phyloP scores from a whole-genome alignment of 2,888 invertebrate genomes.

The Frankliniella intonsa region DNA sequence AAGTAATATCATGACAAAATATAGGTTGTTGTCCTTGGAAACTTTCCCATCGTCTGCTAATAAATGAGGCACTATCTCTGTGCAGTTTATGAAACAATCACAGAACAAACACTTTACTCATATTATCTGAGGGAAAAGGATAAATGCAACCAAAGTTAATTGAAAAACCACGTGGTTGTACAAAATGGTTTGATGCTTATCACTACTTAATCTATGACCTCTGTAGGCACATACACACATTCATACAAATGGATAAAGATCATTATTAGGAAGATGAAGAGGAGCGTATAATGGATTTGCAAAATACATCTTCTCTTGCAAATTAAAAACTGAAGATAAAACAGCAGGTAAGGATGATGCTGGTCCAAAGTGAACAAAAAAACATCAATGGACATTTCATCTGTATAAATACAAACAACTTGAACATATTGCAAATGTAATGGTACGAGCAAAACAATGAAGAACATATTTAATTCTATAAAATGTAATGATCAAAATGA shows the following conservation, averaged over 20 bases:
- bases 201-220: not conserved
- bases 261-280: not conserved
- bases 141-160: slow-evolving; percentile 1
- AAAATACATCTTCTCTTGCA: not conserved
- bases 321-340: not conserved
- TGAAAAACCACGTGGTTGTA: not conserved
- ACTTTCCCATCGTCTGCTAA: not conserved
- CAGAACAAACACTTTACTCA: not conserved
- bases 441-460: slow-evolving; percentile 3
- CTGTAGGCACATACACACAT: slow-evolving; percentile 3
- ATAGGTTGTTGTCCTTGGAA: not conserved
- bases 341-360: not conserved
- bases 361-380: slow-evolving; percentile 4
- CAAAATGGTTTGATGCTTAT: slow-evolving; percentile 2
- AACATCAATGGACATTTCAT: slow-evolving; percentile 1
- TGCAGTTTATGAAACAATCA: slow-evolving; percentile 23
- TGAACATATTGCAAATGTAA: slow-evolving; percentile 1
- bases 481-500: not conserved
- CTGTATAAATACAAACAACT: not conserved
- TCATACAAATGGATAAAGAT: slow-evolving; percentile 2
- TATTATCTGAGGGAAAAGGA: not conserved
- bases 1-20: not conserved
- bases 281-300: not conserved
- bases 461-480: not conserved
- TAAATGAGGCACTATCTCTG: slow-evolving; percentile 9